These are phyloP conservation scores for Pungitius pungitius DNA, from an alignment of 2,113 vertebrate genomes.

Conservation along the genomic window DNA sequence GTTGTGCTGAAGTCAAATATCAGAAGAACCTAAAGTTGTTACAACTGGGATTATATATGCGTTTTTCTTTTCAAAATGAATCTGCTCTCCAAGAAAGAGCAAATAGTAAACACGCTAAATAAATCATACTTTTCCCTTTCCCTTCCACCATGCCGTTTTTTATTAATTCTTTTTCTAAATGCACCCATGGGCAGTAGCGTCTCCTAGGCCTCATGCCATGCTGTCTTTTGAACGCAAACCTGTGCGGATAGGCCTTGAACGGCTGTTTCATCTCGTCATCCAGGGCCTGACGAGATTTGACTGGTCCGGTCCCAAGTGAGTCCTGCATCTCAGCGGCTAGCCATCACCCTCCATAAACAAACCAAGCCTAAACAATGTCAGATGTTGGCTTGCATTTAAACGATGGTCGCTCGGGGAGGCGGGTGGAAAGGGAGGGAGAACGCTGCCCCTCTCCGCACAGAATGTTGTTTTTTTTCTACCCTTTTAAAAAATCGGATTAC, in stretches of 20 bases:
- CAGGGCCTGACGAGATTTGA: slow-evolving; percentile 77
- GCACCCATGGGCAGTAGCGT: slow-evolving; percentile 69
- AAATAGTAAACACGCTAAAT: slow-evolving; percentile 84
- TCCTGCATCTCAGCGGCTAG: slow-evolving; percentile 70
- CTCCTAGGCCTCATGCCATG: slow-evolving; percentile 74
- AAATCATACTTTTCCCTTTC: slow-evolving; percentile 77
- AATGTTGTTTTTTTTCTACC: not conserved
- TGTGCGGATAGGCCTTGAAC: slow-evolving; percentile 74
- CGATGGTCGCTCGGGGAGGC: slow-evolving; percentile 38
- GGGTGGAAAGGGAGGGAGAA: slow-evolving; percentile 12
- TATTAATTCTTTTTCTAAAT: slow-evolving; percentile 61
- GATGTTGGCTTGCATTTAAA: slow-evolving; percentile 71
- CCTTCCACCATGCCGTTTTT: slow-evolving; percentile 31
- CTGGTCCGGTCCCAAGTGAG: slow-evolving; percentile 76
- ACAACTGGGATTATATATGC: slow-evolving; percentile 64
- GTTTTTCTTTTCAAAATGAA: slow-evolving; percentile 66
- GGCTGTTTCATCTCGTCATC: slow-evolving; percentile 80
- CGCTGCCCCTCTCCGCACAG: slow-evolving; percentile 2
- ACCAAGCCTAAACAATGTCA: slow-evolving; percentile 59
- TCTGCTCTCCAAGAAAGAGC: slow-evolving; percentile 72
- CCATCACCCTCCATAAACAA: slow-evolving; percentile 76
- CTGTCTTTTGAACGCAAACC: slow-evolving; percentile 79
- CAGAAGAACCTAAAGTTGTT: slow-evolving; percentile 50
- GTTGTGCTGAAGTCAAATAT: slow-evolving; percentile 63
- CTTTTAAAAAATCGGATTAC: slow-evolving; percentile 42